Evolutionary conservation across 2,113 vertebrate genomes (phyloP), one percentile per base, ranked within the genome.

Genomic region (Poeciliopsis occidentalis): DNA sequence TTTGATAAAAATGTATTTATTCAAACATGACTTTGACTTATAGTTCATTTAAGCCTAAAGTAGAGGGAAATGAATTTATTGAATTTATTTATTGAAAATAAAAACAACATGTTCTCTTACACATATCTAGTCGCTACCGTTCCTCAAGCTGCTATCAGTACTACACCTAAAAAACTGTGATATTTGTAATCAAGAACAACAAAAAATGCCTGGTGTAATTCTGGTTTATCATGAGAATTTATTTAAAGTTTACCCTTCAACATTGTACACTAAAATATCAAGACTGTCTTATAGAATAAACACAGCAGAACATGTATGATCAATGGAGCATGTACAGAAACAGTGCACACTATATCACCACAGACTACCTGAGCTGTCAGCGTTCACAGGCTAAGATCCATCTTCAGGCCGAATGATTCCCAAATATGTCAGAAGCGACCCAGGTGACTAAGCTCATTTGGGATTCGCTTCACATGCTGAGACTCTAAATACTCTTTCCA

Each of bases 401-500:
- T 80, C 78, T 65, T 27, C 12, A 15, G 69, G 64, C 63, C 72
- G 85, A 87, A 82, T 85, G 76, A 88, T 86, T 83, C 80, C 73
- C 66, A 80, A 87, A 88, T 6, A 83, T 75, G 68, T 83, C 31
- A 67, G 51, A 64, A 80, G 76, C 44, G 22, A 73, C 51, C 41
- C 13, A 0, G 11, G 73, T 65, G 71, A 12, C 69, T 2, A 37
- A n/a, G 64, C 76, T 90, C 82, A 90, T 92, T 89, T 87, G 76
- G 80, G 84, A 91, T 92, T 92, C 88, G 63, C 41, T 3, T 31
- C 13, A 73, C 80, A 79, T 74, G 75, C 76, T 4, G 84, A 54
- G 80, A 74, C 71, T 76, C 76, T 85, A 87, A 86, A 86, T 86
- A 79, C 78, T 82, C 77, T 68, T 79, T 78, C 85, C 80, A 81